These are phyloP conservation scores for Anguilla rostrata DNA, from an alignment of 2,113 vertebrate genomes.

Conservation along the genomic window DNA sequence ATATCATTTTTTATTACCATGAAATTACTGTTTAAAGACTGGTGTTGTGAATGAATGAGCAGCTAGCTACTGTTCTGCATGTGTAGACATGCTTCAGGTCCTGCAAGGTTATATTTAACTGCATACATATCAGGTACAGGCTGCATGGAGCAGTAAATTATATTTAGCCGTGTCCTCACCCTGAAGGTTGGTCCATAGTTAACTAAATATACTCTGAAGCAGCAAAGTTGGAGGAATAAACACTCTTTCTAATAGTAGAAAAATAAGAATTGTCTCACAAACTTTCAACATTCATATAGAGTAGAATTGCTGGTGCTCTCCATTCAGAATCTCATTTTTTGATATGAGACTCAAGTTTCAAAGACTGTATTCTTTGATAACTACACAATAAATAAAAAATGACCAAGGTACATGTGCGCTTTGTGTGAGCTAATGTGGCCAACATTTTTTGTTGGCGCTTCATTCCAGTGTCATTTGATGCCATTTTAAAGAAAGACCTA, in stretches of 20 bases:
- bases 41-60: not conserved
- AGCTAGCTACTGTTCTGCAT: not conserved
- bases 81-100: slow-evolving; percentile 2
- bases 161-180: not conserved
- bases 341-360: too few species aligned
- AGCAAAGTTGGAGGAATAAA: not conserved
- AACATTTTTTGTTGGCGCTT: not conserved
- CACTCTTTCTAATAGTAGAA: not conserved
- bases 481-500: too few species aligned
- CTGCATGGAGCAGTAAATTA: not conserved
- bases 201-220: not conserved
- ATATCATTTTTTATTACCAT: not conserved
- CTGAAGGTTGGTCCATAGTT: slow-evolving; percentile 4
- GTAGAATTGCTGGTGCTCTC: not conserved
- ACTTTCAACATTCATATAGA: not conserved
- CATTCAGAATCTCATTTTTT: too few species aligned
- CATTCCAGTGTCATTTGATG: too few species aligned
- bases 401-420: too few species aligned
- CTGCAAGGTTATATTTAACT: not conserved
- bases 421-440: not conserved
- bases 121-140: not conserved
- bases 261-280: too few species aligned
- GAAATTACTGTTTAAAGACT: not conserved
- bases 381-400: not conserved
- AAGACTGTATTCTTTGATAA: too few species aligned